Evolutionary conservation across 2,797 vertebrate species (phyloP).

Genomic region (Sphenopsis melanotis): DNA sequence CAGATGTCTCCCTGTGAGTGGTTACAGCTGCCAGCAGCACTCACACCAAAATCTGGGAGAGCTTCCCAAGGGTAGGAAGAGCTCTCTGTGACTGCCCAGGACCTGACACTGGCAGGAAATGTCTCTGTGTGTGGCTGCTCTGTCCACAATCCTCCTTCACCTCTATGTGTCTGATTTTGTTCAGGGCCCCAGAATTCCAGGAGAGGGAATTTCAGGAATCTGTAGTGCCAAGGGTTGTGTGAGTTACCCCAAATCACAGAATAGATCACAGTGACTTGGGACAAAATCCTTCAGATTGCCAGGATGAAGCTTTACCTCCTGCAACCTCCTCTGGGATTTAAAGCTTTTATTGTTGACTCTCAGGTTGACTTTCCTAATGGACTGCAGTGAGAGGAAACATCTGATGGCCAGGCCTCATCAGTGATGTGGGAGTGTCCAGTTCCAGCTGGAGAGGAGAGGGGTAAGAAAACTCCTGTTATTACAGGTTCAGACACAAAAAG

Average conservation of each 20-base stretch:
- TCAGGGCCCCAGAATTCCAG: not conserved
- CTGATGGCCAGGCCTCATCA: not conserved
- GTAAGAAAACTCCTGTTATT: not conserved
- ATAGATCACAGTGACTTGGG: not conserved
- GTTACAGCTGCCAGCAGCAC: not conserved
- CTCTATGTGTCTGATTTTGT: accelerated
- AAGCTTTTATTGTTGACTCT: not conserved
- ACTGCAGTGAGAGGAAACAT: not conserved
- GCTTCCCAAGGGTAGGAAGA: not conserved
- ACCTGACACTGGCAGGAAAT: not conserved
- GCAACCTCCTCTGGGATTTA: not conserved
- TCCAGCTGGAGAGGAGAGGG: not conserved
- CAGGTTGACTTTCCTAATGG: not conserved
- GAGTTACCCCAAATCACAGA: not conserved
- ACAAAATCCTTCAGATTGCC: not conserved
- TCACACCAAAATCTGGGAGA: not conserved
- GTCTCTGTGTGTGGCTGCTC: not conserved
- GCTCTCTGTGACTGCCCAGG: not conserved
- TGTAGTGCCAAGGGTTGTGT: not conserved
- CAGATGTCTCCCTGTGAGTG: not conserved
- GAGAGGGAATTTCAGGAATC: not conserved
- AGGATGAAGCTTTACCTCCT: not conserved
- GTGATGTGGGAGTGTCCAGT: not conserved
- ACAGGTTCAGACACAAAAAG: not conserved
- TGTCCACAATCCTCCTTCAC: not conserved